These are phyloP conservation scores for Trinectes maculatus DNA, from an alignment of 2,113 vertebrate species.

Conservation along the genomic window DNA sequence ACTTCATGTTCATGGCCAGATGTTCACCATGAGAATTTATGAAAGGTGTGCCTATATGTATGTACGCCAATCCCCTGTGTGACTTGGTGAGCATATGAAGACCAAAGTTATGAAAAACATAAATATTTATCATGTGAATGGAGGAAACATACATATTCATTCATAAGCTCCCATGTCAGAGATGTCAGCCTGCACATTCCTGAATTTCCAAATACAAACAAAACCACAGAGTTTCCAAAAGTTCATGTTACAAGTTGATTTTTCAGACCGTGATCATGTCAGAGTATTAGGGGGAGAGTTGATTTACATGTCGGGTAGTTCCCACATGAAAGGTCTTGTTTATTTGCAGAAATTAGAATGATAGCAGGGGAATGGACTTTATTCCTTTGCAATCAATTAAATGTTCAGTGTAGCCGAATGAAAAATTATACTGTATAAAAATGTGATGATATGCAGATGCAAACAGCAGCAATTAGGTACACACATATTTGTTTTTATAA, in stretches of 20 bases:
- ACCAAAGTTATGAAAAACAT: conserved; percentile 30
- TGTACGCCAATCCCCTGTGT: neutral
- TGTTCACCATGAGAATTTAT: conserved; percentile 1
- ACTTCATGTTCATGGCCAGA: conserved; percentile 5
- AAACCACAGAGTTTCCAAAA: conserved; percentile 26
- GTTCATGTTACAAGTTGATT: conserved; percentile 22
- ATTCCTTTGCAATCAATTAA: no score
- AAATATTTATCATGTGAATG: conserved; percentile 42
- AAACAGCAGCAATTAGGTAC: no score
- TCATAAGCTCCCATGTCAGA: conserved; percentile 11
- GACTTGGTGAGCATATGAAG: neutral
- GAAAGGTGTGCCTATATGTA: neutral
- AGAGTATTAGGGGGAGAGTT: neutral
- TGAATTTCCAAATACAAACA: conserved; percentile 44
- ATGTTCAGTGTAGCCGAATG: no score
- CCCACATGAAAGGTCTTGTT: neutral
- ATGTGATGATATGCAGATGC: no score
- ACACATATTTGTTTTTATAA: no score
- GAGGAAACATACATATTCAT: conserved; percentile 61
- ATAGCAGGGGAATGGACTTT: neutral
- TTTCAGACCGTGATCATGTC: neutral
- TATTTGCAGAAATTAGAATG: neutral
- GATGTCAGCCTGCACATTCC: conserved; percentile 32
- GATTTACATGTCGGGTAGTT: neutral
- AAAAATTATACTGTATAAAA: no score